These are phyloP conservation scores for Pseudopodoces humilis DNA, from an alignment of 2,113 vertebrate species.

Conservation along the genomic window DNA sequence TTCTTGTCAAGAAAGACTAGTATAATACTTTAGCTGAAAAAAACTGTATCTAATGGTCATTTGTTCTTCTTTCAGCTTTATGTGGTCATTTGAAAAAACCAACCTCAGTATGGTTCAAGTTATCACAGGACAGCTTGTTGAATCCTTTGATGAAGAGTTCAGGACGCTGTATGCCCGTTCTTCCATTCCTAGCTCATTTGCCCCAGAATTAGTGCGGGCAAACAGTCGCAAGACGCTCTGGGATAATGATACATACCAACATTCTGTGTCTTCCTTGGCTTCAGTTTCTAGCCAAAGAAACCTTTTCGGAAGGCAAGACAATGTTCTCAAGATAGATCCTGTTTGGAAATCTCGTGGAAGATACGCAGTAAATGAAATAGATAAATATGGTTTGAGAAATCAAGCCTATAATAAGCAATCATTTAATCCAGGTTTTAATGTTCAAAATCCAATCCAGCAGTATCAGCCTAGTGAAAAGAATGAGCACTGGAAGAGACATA, in stretches of 20 bases:
- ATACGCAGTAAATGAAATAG: slow-evolving; percentile 73
- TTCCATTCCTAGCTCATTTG: slow-evolving; percentile 76
- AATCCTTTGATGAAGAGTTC: slow-evolving; percentile 95
- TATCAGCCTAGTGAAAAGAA: slow-evolving; percentile 75
- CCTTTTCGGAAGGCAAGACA: slow-evolving; percentile 79
- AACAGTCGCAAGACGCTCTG: slow-evolving; percentile 69
- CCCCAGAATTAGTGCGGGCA: slow-evolving; percentile 62
- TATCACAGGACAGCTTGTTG: slow-evolving; percentile 90
- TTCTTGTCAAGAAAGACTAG: background rate
- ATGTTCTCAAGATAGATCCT: slow-evolving; percentile 81
- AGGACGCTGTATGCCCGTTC: slow-evolving; percentile 92
- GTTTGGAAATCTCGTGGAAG: slow-evolving; percentile 80
- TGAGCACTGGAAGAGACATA: slow-evolving; percentile 89
- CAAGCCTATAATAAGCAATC: slow-evolving; percentile 64
- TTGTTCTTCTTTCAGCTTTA: slow-evolving; percentile 80
- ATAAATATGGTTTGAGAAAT: slow-evolving; percentile 68
- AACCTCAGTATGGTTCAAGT: slow-evolving; percentile 96
- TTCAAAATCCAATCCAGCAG: slow-evolving; percentile 72
- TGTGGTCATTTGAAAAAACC: slow-evolving; percentile 97
- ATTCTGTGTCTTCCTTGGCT: slow-evolving; percentile 73
- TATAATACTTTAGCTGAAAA: background rate
- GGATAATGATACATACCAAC: slow-evolving; percentile 72
- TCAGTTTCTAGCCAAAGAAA: slow-evolving; percentile 78
- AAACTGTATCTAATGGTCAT: background rate
- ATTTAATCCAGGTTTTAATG: slow-evolving; percentile 71